Base-by-base conservation (phyloP, 2,888 invertebrate genomes). In the Hirtodrosophila trivittata region DNA sequence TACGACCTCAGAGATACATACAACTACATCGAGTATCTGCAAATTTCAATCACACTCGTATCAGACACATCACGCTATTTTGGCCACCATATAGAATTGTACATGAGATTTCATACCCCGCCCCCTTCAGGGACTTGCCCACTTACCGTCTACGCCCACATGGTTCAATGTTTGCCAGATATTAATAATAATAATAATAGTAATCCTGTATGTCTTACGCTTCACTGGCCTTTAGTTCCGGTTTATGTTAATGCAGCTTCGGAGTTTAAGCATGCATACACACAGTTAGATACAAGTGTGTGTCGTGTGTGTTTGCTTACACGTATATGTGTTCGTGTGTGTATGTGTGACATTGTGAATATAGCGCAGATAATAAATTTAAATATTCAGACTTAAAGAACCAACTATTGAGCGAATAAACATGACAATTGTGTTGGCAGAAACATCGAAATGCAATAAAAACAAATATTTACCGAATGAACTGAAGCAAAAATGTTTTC, bases 221-320 rank as follows among this genome's bases (percentile, higher is more conserved):
- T 75, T 73, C 86, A 86, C 54, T 87, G 78, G 54, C 38, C 57
- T 47, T 62, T 49, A 68, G 70, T 82, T 82, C 84, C 84, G 66
- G 87, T 66, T 81, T 65, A 72, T 72, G 81, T 62, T 77, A 86
- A 87, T 82, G 80, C 73, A 85, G 50, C 41, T 81, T 55, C 51
- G 43, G 57, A 60, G 51, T 65, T 65, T 64, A 63, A 70, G 65
- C 54, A 55, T 57, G 56, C 54, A 66, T 63, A 45, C 38, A 13
- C 8, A 30, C n/a, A n/a, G n/a, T n/a, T n/a, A n/a, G n/a, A n/a
- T n/a, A n/a, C n/a, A n/a, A 37, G 28, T 12, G 25, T 13, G 4
- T 72, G 28, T 32, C 38, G 13, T 26, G 8, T 49, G 10, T 37
- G 9, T 38, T 6, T 5, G 14, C 28, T 28, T 21, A 21, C 2